Evolutionary conservation across 2,797 vertebrate genomes (phyloP).

Genomic region (Coreius guichenoti): DNA sequence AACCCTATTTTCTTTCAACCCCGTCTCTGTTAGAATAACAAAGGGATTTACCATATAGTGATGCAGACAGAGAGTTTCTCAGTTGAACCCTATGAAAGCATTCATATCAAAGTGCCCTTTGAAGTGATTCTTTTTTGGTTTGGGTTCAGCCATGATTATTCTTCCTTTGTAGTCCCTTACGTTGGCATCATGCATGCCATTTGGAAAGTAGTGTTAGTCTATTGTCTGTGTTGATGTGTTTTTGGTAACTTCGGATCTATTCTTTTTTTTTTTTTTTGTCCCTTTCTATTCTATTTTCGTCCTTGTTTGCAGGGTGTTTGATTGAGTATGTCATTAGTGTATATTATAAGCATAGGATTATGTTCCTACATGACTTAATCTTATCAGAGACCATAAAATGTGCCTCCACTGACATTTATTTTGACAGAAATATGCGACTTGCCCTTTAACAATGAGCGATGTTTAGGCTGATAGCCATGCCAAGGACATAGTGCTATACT

Average conservation of each 20-base stretch:
- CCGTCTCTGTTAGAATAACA: background rate
- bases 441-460: slow-evolving; percentile 44
- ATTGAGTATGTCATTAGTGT: slow-evolving; percentile 43
- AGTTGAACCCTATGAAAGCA: background rate
- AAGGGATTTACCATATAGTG: background rate
- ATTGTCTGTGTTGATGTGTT: background rate
- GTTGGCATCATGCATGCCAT: background rate
- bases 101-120: slow-evolving; percentile 9
- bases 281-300: slow-evolving; percentile 1
- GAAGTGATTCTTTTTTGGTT: background rate
- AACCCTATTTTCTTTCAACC: background rate
- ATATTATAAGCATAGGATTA: slow-evolving; percentile 35
- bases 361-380: slow-evolving; percentile 38
- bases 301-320: slow-evolving; percentile 28
- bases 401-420: slow-evolving; percentile 50
- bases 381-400: slow-evolving; percentile 45
- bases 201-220: background rate
- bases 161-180: background rate
- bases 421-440: slow-evolving; percentile 48
- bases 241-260: background rate
- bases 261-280: background rate
- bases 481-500: slow-evolving; percentile 19
- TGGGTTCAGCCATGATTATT: background rate
- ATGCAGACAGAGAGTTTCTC: background rate
- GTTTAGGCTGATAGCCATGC: slow-evolving; percentile 6